Evolutionary conservation across 2,797 vertebrate species (phyloP), one percentile per base, ranked within the genome.

Genomic region (Pteronotus mesoamericanus): DNA sequence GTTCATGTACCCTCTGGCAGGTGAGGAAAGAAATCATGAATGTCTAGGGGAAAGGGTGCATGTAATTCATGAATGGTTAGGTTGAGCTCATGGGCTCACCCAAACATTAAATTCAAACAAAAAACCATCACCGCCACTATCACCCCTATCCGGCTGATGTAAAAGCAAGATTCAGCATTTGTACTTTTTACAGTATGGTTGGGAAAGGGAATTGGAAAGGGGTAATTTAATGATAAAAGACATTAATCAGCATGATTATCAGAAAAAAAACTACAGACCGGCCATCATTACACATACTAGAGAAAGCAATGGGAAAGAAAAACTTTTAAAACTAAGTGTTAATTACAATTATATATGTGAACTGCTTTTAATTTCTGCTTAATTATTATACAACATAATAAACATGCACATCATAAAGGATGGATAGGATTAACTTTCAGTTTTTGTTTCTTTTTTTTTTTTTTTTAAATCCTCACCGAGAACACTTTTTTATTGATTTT

Each of bases 351-450:
- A 80, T 2, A 57, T 84, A 59, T 46, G 18, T 80, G 34, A 95
- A 89, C 3, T 75, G 21, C 9, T 90, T 95, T 91, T 79, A 92
- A 61, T 86, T 94, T 83, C 55, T 72, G 57, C 64, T 78, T 57
- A 71, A 80, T 86, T 86, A 74, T 53, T 82, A 89, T 42, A 12
- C 11, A 84, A 85, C 57, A 94, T 44, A 59, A 66, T 66, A 93
- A 57, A 88, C 10, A 68, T n/a, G 12, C 16, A 37, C 87, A 48
- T 72, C 59, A 94, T 89, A 74, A 90, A 96, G 55, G 61, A 79
- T 61, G 15, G 51, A 18, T 84, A 69, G 86, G 16, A 79, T n/a
- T 89, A 95, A 89, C 84, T 97, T 89, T 84, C 61, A 64, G 61
- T n/a, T 32, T 64, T 61, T 32, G 11, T 61, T 61, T 61, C 51